Conservation (phyloP, 2,113 vertebrate species). For the Vidua chalybeata region DNA sequence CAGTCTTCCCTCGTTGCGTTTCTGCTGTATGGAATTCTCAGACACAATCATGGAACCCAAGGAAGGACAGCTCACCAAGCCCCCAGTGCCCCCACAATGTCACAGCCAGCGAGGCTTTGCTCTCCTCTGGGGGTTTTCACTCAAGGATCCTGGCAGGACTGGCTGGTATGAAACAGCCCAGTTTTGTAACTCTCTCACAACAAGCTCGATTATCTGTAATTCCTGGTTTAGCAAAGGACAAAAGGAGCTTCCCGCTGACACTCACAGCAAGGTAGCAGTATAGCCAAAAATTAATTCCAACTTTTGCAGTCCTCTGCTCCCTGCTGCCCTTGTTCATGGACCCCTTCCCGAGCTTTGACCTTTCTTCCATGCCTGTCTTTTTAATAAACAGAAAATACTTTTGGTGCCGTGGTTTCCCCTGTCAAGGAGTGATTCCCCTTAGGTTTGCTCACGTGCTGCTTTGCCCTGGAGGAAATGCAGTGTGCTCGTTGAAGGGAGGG, state of each 20-base stretch:
- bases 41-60: accelerated
- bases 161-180: neutral
- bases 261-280: neutral
- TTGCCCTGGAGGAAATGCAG: neutral
- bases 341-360: neutral
- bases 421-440: neutral
- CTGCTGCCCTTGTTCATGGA: neutral
- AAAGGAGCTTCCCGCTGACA: neutral
- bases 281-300: neutral
- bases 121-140: neutral
- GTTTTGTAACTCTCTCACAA: neutral
- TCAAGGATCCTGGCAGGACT: neutral
- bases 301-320: neutral
- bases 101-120: neutral
- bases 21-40: neutral
- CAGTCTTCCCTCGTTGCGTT: neutral
- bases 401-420: neutral
- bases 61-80: neutral
- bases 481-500: neutral
- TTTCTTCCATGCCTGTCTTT: neutral
- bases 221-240: neutral
- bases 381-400: neutral
- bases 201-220: neutral
- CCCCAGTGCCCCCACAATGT: neutral
- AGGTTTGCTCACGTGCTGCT: neutral